A percentile compares a stretch with the other conserved stretches of the same genome.
Evolutionary conservation across 1,140 invertebrate species (phyloP).

Genomic region (Tetramorium alpestre): DNA sequence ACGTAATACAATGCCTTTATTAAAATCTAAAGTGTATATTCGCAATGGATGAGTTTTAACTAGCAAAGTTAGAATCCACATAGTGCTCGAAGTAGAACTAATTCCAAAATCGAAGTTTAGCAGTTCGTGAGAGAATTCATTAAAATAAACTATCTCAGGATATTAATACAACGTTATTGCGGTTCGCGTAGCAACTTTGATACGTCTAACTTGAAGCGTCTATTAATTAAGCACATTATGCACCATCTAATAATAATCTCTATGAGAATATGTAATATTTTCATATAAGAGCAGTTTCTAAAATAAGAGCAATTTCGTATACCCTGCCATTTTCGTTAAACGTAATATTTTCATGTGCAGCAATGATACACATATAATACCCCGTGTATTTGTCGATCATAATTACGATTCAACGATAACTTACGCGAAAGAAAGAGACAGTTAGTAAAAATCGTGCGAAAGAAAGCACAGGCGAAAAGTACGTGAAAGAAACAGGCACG

Average conservation of each 20-base stretch:
- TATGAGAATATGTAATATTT: neutral
- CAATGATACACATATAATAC: neutral
- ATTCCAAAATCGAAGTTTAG: conserved; percentile 51
- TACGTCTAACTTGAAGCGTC: conserved; percentile 17
- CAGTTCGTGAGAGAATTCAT: conserved; percentile 45
- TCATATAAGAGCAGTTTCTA: neutral
- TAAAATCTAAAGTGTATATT: conserved; percentile 23
- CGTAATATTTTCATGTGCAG: neutral
- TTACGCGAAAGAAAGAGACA: neutral
- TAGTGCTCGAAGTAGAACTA: conserved; percentile 39
- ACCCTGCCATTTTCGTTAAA: neutral
- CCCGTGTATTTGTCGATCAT: neutral
- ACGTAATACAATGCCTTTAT: conserved; percentile 26
- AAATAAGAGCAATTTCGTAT: neutral
- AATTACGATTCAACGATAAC: conserved; percentile 11
- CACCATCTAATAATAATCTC: conserved; percentile 4
- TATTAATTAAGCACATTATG: conserved; percentile 32
- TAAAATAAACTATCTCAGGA: conserved; percentile 41
- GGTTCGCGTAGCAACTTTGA: conserved; percentile 18
- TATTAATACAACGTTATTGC: conserved; percentile 47
- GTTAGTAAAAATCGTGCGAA: neutral
- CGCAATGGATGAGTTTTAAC: conserved; percentile 22
- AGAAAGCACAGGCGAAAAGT: neutral
- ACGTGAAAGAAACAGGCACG: conserved; percentile 32
- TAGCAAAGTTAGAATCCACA: conserved; percentile 39